Evolutionary conservation across 37 sponge, comb jelly and placozoan genomes (phyloP), one percentile per base, ranked within the genome.

Genomic region (Geodia barretti): DNA sequence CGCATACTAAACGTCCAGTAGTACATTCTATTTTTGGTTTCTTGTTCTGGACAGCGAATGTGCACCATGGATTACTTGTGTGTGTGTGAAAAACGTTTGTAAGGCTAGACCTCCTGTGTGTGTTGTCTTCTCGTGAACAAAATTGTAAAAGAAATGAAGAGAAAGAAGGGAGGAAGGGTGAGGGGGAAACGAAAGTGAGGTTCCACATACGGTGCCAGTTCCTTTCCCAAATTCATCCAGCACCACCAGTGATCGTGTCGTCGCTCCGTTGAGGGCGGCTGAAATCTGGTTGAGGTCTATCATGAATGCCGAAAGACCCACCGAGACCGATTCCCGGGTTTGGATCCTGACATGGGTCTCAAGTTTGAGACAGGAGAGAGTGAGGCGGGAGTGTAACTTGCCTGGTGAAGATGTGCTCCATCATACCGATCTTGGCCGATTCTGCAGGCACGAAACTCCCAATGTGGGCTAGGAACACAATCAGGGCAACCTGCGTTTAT

Each of bases 201-300:
- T n/a, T n/a, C n/a, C 47, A 90, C 95, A 58, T 38, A 95, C 97
- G 20, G 95, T 92, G 34, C 92, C 94, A 31, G 99, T 98, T 62
- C 97, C 97, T 64, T 98, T 98, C 2, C 99, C 99, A 87, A 96
- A 98, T 78, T 98, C 99, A 59, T 98, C 99, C 77, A 98, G 25
- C 1, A 96, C 62, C 31, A 98, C 74, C 59, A 98, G 80, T 0
- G 95, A 96, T 23, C 79, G 64, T 8, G 59, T 69, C 14, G 95
- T 92, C 33, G 79, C 65, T 31, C 76, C 42, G 29, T 75, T 62
- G 2, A 95, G 70, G 31, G 98, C 98, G 33, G 28, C 75, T 37
- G 95, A 81, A 0, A 92, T 86, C 87, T 98, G 97, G 76, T 96
- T 94, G 4, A 98, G 85, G 64, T 98, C 99, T 19, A 98, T 82